Conservation (phyloP, 2,888 invertebrate species). For the Ethmia dodecea region DNA sequence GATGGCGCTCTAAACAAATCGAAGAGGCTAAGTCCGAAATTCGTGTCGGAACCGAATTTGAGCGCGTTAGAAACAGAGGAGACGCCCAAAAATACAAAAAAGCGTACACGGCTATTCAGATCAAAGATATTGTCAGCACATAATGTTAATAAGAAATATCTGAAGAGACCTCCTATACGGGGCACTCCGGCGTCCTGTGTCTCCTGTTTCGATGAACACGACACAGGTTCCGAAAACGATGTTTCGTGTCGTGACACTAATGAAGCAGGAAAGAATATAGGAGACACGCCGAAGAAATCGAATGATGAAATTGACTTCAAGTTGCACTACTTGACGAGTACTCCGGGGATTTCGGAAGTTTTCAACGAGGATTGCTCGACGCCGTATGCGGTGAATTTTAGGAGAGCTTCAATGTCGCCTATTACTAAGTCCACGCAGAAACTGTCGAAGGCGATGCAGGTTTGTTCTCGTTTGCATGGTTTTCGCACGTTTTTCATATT, state of each 20-base stretch:
- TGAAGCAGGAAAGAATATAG: slow-evolving; percentile 19
- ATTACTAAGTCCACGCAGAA: slow-evolving; percentile 92
- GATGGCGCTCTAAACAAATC: slow-evolving; percentile 57
- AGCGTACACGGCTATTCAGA: slow-evolving; percentile 54
- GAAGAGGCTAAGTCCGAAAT: slow-evolving; percentile 60
- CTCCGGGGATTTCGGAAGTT: slow-evolving; percentile 54
- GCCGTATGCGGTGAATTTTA: slow-evolving; percentile 63
- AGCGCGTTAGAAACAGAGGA: slow-evolving; percentile 56
- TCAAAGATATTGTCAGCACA: slow-evolving; percentile 54
- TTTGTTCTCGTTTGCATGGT: slow-evolving; percentile 47
- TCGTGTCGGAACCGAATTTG: slow-evolving; percentile 68
- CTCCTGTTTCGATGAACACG: slow-evolving; percentile 62
- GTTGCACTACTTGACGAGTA: slow-evolving; percentile 62
- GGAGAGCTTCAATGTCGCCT: slow-evolving; percentile 90
- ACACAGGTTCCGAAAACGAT: slow-evolving; percentile 46
- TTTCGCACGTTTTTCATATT: slow-evolving; percentile 12
- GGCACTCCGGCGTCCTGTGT: slow-evolving; percentile 63
- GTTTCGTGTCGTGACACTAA: slow-evolving; percentile 25
- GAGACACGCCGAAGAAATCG: slow-evolving; percentile 48
- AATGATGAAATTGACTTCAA: slow-evolving; percentile 33
- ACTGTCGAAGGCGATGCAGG: slow-evolving; percentile 94
- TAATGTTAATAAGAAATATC: slow-evolving; percentile 58
- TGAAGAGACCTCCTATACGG: slow-evolving; percentile 44
- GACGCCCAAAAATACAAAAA: slow-evolving; percentile 65
- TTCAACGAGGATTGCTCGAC: slow-evolving; percentile 54